phyloP scores from a whole-genome alignment of 2,797 vertebrate species.

The Myotis pilosus region DNA sequence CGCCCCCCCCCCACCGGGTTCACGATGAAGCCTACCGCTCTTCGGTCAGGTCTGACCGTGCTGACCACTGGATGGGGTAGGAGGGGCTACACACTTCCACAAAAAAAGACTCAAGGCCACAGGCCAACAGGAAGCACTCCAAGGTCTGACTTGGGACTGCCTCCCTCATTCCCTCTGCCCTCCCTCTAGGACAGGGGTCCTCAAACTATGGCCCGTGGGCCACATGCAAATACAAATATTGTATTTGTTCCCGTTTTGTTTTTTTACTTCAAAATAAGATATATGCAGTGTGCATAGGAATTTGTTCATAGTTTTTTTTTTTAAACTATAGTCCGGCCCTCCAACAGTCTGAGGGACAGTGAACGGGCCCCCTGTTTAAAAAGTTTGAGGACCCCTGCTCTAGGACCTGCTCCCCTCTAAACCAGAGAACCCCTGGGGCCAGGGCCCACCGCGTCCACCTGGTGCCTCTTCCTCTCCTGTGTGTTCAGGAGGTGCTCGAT shows the following conservation, averaged over 20 bases:
- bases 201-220: too few species aligned
- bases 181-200: background rate
- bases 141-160: background rate
- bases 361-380: too few species aligned
- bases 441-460: background rate
- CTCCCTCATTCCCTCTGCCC: background rate
- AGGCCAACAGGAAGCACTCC: background rate
- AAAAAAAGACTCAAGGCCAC: background rate
- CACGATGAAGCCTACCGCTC: background rate
- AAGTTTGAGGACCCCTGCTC: too few species aligned
- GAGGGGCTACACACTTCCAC: background rate
- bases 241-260: too few species aligned
- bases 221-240: too few species aligned
- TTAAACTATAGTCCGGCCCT: too few species aligned
- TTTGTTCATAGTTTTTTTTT: too few species aligned
- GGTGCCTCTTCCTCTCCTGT: rapidly evolving
- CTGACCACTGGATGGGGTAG: background rate
- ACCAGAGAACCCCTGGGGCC: background rate
- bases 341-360: too few species aligned
- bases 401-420: background rate
- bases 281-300: too few species aligned
- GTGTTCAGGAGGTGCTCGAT: background rate
- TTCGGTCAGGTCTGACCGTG: background rate
- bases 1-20: background rate
- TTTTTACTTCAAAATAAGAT: too few species aligned